Conservation (phyloP, 2,113 vertebrate genomes). For the Tychaedon coryphoeus region DNA sequence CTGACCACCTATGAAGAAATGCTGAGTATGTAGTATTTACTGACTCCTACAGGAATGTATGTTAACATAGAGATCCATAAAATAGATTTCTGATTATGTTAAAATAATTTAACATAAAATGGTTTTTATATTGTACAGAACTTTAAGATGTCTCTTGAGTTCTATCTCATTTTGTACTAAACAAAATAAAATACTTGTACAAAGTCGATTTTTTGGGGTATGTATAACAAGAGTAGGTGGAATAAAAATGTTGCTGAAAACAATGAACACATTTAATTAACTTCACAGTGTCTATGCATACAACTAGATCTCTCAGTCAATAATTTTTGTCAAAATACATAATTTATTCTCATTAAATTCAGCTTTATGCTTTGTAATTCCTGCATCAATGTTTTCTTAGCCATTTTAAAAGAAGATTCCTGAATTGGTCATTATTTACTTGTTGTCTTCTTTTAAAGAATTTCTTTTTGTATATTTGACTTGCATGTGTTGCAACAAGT, state of each 20-base stretch:
- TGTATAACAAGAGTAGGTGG: background rate
- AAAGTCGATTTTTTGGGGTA: background rate
- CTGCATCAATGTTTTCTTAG: background rate
- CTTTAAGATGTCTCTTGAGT: background rate
- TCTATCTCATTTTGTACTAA: background rate
- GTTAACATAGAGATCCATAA: background rate
- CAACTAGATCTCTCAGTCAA: background rate
- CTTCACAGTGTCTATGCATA: background rate
- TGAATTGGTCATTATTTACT: background rate
- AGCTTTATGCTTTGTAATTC: background rate
- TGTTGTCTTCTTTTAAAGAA: background rate
- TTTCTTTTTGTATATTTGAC: background rate
- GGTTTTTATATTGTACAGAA: background rate
- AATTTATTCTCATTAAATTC: background rate
- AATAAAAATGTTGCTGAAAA: background rate
- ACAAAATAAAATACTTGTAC: background rate
- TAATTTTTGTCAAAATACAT: background rate
- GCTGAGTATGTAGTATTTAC: background rate
- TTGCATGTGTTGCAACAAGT: background rate
- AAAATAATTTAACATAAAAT: background rate
- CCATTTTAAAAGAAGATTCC: background rate
- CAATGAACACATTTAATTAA: background rate
- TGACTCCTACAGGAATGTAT: background rate
- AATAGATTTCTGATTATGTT: background rate
- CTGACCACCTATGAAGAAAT: background rate